These are phyloP conservation scores for Papilio elwesi DNA, from an alignment of 2,888 invertebrate genomes.

Conservation along the genomic window DNA sequence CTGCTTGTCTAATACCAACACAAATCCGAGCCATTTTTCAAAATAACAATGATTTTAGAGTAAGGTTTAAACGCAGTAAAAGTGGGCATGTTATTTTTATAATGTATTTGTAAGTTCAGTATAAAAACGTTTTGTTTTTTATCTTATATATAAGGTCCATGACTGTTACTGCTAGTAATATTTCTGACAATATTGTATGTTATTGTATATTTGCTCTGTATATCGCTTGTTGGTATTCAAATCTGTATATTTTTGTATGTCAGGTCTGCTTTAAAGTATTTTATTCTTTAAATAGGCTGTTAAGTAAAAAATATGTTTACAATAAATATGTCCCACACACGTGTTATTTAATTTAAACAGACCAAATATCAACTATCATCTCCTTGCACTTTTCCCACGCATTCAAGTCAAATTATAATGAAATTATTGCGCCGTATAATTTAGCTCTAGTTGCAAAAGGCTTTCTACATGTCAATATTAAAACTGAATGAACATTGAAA, in stretches of 20 bases:
- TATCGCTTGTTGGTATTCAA: constrained; percentile 32
- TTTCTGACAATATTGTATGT: neutral
- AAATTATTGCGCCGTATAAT: no score
- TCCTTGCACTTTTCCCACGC: no score
- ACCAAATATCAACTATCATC: neutral
- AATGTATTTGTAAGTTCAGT: constrained; percentile 20
- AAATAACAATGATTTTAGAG: constrained; percentile 20
- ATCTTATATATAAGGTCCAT: neutral
- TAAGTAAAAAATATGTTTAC: constrained; percentile 37
- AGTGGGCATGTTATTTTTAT: constrained; percentile 29
- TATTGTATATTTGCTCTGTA: constrained; percentile 26
- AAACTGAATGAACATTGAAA: neutral
- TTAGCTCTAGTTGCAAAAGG: no score
- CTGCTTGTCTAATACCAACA: constrained; percentile 51
- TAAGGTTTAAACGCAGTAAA: constrained; percentile 21
- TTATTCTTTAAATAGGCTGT: constrained; percentile 15
- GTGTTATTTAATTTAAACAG: constrained; percentile 24
- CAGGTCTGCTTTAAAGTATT: constrained; percentile 6
- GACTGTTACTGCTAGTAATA: neutral
- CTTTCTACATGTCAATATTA: no score
- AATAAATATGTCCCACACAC: constrained; percentile 39
- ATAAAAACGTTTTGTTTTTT: constrained; percentile 10
- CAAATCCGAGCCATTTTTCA: constrained; percentile 78
- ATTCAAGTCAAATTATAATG: no score
- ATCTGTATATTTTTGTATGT: constrained; percentile 27